phyloP scores from a whole-genome alignment of 30 jellyfish, hydroid and myxozoan genomes.

The Aurelia coerulea region DNA sequence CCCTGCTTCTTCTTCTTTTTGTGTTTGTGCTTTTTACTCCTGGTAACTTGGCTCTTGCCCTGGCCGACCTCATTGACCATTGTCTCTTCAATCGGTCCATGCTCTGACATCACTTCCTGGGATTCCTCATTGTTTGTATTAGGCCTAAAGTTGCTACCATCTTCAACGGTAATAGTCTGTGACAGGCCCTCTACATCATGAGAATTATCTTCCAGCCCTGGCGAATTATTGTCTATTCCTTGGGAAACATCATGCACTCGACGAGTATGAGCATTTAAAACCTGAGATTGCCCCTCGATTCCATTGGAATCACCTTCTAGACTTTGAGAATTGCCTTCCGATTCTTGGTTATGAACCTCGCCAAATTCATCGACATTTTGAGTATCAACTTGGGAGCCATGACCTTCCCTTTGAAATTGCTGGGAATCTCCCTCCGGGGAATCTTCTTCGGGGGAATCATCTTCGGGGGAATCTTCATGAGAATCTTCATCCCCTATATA shows the following conservation, averaged over 20 bases:
- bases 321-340: background rate
- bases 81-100: background rate
- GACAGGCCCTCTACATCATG: background rate
- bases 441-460: constrained; percentile 15
- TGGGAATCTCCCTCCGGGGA: constrained; percentile 10
- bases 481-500: constrained; percentile 32
- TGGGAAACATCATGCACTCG: background rate
- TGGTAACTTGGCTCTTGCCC: constrained; percentile 51
- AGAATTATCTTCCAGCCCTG: background rate
- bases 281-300: background rate
- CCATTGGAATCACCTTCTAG: background rate
- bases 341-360: background rate
- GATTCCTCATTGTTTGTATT: constrained; percentile 1
- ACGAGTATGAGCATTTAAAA: background rate
- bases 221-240: background rate
- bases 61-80: constrained; percentile 40
- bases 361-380: background rate
- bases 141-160: background rate
- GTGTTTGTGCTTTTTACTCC: constrained; percentile 1
- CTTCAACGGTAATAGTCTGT: background rate
- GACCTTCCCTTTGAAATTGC: background rate
- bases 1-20: background rate
- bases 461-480: constrained; percentile 8
- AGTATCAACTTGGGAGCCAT: background rate
- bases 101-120: constrained; percentile 7